phyloP scores from a whole-genome alignment of 1,140 invertebrate genomes.

The Drosophila kepulauana region DNA sequence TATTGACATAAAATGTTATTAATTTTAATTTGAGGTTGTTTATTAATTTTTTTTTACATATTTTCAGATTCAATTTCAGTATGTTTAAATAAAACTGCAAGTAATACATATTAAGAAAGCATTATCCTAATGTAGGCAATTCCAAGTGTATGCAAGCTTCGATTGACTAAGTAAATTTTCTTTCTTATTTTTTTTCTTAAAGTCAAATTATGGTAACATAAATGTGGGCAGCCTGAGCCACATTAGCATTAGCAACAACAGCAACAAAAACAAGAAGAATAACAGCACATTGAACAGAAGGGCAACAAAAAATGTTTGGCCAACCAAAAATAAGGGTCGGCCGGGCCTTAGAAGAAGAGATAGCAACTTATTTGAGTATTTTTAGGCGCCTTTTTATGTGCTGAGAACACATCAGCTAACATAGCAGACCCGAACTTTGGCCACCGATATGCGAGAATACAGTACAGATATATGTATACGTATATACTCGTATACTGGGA shows the following conservation, averaged over 20 bases:
- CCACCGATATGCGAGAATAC: neutral
- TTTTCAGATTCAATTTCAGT: too few relatives aligned
- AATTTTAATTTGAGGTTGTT: too few relatives aligned
- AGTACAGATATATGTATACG: too few relatives aligned
- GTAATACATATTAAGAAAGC: neutral
- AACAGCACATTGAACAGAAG: conserved; percentile 53
- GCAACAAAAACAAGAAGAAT: conserved; percentile 57
- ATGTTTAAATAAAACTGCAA: neutral
- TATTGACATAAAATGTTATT: too few relatives aligned
- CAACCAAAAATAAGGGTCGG: conserved; percentile 78
- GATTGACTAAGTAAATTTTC: neutral
- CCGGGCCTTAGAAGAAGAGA: conserved; percentile 44
- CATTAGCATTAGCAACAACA: conserved; percentile 59
- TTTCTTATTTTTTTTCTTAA: conserved; percentile 54
- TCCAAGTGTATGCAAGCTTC: conserved; percentile 13
- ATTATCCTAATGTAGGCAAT: neutral
- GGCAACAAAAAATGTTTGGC: conserved; percentile 55
- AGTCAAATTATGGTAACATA: conserved; percentile 83
- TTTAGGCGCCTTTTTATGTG: conserved; percentile 71
- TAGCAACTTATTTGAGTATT: conserved; percentile 75
- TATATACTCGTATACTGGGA: neutral
- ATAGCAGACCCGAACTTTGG: conserved; percentile 52
- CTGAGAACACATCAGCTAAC: conserved; percentile 20
- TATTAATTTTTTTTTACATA: too few relatives aligned
- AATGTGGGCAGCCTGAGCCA: conserved; percentile 66